Base-by-base conservation (phyloP, 2,888 invertebrate genomes). In the Bellardia bayeri region DNA sequence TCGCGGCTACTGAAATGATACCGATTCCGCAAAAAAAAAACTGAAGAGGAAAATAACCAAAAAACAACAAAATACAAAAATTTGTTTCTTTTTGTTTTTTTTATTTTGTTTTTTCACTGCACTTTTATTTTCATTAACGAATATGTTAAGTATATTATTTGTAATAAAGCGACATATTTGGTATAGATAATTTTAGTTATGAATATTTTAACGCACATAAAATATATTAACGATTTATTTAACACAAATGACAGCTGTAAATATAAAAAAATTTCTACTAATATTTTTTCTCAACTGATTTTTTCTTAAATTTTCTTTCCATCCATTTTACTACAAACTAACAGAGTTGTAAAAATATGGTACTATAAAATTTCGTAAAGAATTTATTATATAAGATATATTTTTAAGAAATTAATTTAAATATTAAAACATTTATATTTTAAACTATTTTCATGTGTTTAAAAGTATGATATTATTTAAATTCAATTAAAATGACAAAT, bases 11-110 rank as follows among this genome's bases (percentile, higher is more conserved):
- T 63, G 54, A 63, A 37, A 45, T 74, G 7, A 61, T 68, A 69
- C 61, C 80, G 74, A 80, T 84, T 79, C 79, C 66, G 42, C 33
- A 79, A 40, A 56, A 74, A 61, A 13, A 72, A 68, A 66, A 56
- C 14, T 40, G 30, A 72, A 64, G 64, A 83, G 56, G 56, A 79
- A 72, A 66, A 74, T 23, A 56, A 54, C 11, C 33, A 45, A 75
- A 82, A 54, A 75, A 82, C 66, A 82, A 82, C 82, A 75, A 66
- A 66, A 61, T 40, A 51, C 63, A 63, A 49, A 79, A 80, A 68
- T 11, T 68, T 16, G 16, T 74, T 80, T 68, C 49, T 68, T 61
- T 37, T 78, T 49, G 23, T 58, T 74, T 54, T 82, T 45, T 23
- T 14, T 45, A n/a, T n/a, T 51, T 51, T 14, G n/a, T 64, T 56